Evolutionary conservation across 2,797 vertebrate genomes (phyloP).

Genomic region (Phoebastria nigripes): DNA sequence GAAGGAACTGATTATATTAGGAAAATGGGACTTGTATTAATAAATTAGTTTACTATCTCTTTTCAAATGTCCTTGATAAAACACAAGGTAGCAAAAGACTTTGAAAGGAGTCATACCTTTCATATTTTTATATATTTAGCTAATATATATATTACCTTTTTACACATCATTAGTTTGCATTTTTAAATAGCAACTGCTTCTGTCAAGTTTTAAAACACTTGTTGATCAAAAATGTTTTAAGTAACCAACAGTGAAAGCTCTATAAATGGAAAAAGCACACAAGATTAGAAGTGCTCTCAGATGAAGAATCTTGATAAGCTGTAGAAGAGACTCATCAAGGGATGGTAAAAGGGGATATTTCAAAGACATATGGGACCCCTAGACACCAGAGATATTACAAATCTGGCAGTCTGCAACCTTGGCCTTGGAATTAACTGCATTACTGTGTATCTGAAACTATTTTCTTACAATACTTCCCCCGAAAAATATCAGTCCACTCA

Average conservation of each 20-base stretch:
- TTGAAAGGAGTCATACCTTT: not conserved
- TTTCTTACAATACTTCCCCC: not conserved
- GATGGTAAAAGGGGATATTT: not conserved
- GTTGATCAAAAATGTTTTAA: not conserved
- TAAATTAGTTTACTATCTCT: not conserved
- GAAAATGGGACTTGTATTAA: constrained; percentile 22
- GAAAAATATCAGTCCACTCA: not conserved
- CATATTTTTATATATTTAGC: not conserved
- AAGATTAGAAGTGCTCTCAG: not conserved
- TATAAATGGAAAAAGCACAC: not conserved
- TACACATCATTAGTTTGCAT: not conserved
- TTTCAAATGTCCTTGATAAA: constrained; percentile 26
- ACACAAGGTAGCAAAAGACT: not conserved
- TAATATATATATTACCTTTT: not conserved
- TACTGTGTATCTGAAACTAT: not conserved
- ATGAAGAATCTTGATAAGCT: not conserved
- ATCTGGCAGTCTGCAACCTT: not conserved
- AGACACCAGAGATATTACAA: not conserved
- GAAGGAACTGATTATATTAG: not conserved
- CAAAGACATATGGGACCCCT: not conserved
- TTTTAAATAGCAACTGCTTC: not conserved
- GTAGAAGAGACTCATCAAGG: not conserved
- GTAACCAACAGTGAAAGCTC: not conserved
- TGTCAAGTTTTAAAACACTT: not conserved
- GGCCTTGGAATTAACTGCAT: not conserved